Evolutionary conservation across 2,113 vertebrate species (phyloP).

Genomic region (Cacatua alba): DNA sequence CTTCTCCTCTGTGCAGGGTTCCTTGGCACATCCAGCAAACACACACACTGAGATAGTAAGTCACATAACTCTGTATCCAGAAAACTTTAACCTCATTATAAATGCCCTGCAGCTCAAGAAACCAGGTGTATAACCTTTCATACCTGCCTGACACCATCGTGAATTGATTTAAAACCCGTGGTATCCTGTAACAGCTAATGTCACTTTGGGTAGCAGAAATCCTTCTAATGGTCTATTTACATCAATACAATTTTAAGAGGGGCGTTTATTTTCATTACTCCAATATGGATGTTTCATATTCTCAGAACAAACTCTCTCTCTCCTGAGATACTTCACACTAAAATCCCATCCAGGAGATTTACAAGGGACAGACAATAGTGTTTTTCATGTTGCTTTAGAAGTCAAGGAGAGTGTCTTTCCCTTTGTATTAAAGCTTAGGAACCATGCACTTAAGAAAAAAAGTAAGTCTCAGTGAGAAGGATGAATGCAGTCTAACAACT

Average conservation of each 20-base stretch:
- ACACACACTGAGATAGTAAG: rapidly evolving
- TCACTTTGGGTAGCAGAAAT: not conserved
- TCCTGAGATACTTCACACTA: slow-evolving; percentile 49
- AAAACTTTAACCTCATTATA: not conserved
- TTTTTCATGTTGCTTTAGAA: slow-evolving; percentile 46
- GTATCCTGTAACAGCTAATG: not conserved
- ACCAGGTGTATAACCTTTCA: not conserved
- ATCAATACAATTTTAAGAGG: slow-evolving; percentile 22
- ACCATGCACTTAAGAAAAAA: not conserved
- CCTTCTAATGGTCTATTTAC: not conserved
- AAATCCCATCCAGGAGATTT: slow-evolving; percentile 59
- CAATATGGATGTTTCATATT: slow-evolving; percentile 18
- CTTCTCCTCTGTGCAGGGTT: not conserved
- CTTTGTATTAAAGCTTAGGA: slow-evolving; percentile 29
- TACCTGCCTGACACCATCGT: not conserved
- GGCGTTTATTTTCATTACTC: slow-evolving; percentile 18
- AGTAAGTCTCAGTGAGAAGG: not conserved
- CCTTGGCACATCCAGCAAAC: not conserved
- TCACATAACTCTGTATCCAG: not conserved
- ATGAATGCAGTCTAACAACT: slow-evolving; percentile 25
- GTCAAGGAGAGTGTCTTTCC: slow-evolving; percentile 34
- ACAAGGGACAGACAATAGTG: slow-evolving; percentile 30
- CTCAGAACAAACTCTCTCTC: slow-evolving; percentile 14
- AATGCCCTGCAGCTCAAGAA: not conserved
- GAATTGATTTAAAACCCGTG: not conserved